These are phyloP conservation scores for Macropis europaea DNA, from an alignment of 2,888 invertebrate genomes.

Conservation along the genomic window DNA sequence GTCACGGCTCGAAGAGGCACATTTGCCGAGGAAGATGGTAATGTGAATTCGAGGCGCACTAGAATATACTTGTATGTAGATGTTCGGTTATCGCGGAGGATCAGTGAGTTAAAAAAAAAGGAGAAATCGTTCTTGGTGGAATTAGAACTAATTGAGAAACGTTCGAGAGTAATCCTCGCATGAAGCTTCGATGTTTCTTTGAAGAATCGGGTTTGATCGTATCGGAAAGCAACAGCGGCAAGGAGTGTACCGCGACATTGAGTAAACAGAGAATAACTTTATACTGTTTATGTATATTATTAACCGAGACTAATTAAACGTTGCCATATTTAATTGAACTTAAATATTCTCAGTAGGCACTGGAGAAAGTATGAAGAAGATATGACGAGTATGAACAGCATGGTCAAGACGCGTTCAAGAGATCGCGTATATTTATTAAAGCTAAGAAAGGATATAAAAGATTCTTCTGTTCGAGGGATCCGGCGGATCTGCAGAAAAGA, in stretches of 20 bases:
- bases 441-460: too few relatives aligned
- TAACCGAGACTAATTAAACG: not conserved
- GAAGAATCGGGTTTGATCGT: not conserved
- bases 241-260: not conserved
- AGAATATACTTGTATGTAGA: not conserved
- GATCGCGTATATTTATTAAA: too few relatives aligned
- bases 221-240: not conserved
- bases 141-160: conserved; percentile 2
- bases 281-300: not conserved
- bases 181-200: not conserved
- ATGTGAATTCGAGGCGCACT: not conserved
- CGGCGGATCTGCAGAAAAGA: not conserved
- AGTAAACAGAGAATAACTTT: not conserved
- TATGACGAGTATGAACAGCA: too few relatives aligned
- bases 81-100: not conserved
- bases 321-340: conserved; percentile 6
- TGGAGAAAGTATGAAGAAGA: not conserved
- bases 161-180: not conserved
- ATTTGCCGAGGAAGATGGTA: not conserved
- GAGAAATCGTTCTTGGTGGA: not conserved
- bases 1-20: not conserved
- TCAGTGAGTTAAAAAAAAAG: not conserved
- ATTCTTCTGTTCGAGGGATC: too few relatives aligned
- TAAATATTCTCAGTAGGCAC: not conserved
- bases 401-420: too few relatives aligned